Conservation (phyloP, 2,113 vertebrate genomes). For the Butorides virescens region DNA sequence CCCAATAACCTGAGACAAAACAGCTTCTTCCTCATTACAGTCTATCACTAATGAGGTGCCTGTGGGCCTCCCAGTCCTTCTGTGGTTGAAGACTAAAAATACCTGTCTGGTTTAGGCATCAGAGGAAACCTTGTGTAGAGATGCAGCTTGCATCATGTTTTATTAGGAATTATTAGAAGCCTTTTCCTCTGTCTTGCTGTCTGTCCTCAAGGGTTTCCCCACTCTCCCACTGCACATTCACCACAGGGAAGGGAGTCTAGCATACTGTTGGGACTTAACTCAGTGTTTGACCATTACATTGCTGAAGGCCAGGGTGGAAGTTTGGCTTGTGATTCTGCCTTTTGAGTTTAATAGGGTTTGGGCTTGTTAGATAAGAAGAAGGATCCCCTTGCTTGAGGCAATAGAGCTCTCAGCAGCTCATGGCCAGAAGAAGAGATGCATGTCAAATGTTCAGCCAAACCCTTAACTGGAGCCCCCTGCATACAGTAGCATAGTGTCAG, state of each 20-base stretch:
- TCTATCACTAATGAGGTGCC: background rate
- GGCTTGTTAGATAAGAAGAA: background rate
- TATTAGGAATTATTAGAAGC: background rate
- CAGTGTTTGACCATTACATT: background rate
- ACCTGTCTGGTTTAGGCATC: background rate
- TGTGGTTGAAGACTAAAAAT: background rate
- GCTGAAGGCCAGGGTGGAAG: background rate
- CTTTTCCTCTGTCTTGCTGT: background rate
- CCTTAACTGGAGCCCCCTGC: background rate
- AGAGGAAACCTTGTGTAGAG: background rate
- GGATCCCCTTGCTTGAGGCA: background rate
- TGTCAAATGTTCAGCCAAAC: background rate
- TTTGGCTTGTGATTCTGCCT: background rate
- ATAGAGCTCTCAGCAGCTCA: background rate
- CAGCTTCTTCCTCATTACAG: background rate
- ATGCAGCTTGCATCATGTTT: background rate
- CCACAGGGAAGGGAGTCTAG: background rate
- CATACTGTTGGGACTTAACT: background rate
- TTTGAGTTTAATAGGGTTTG: background rate
- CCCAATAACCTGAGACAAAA: background rate
- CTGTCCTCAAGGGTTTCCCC: background rate
- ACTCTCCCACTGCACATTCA: background rate
- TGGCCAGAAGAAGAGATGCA: background rate
- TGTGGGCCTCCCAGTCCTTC: background rate
- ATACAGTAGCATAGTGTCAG: accelerated